Percentiles rank a stretch among this genome's conserved stretches.
Evolutionary conservation across 1,140 invertebrate genomes (phyloP).

Genomic region (Carposina sasakii): DNA sequence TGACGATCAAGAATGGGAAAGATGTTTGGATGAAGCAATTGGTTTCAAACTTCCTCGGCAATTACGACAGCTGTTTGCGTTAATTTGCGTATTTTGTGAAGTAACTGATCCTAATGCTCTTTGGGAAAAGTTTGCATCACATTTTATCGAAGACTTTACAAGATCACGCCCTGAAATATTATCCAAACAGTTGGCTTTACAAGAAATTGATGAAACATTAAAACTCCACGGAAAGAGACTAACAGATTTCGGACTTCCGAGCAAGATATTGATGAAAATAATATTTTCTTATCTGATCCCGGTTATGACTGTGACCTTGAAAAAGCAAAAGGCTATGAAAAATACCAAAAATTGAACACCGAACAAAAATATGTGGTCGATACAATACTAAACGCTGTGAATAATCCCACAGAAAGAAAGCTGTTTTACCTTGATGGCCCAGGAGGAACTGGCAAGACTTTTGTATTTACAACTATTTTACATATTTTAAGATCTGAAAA

Average conservation of each 20-base stretch:
- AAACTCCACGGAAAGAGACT: constrained; percentile 15
- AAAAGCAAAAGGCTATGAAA: constrained; percentile 19
- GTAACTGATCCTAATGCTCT: constrained; percentile 18
- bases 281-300: constrained; percentile 8
- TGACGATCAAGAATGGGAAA: constrained; percentile 18
- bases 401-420: constrained; percentile 17
- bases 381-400: constrained; percentile 14
- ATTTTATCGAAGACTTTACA: constrained; percentile 21
- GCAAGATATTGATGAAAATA: constrained; percentile 14
- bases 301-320: constrained; percentile 11
- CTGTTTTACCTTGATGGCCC: constrained; percentile 76
- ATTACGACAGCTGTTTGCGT: constrained; percentile 22
- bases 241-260: constrained; percentile 23
- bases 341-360: constrained; percentile 14
- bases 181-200: constrained; percentile 18
- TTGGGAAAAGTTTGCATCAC: constrained; percentile 22
- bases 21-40: constrained; percentile 16
- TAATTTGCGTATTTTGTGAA: constrained; percentile 17
- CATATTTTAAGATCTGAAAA: constrained; percentile 24
- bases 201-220: constrained; percentile 16
- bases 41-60: constrained; percentile 19
- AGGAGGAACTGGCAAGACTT: constrained; percentile 70
- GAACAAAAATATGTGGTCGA: constrained; percentile 15
- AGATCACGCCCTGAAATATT: constrained; percentile 20
- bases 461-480: constrained; percentile 21